Percentiles rank a stretch among this genome's conserved stretches.
Conservation (phyloP, 2,797 vertebrate species). For the Rhynchonycteris naso region DNA sequence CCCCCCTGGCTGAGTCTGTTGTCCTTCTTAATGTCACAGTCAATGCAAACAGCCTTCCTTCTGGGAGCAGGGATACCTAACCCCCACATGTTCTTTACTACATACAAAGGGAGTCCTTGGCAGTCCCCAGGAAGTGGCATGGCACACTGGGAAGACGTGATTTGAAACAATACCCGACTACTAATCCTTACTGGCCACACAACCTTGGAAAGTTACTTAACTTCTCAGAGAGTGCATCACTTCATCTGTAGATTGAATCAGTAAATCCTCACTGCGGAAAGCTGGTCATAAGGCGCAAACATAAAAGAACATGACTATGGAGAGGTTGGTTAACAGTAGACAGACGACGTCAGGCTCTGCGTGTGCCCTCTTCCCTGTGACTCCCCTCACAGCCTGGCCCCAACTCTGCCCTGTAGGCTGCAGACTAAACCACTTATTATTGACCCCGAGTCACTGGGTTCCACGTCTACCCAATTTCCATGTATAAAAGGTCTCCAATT, state of each 20-base stretch:
- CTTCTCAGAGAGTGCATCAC: background rate
- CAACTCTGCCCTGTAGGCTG: background rate
- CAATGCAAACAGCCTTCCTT: background rate
- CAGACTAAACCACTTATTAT: background rate
- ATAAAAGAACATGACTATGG: background rate
- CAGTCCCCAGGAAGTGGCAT: background rate
- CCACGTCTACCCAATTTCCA: background rate
- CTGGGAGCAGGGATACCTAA: background rate
- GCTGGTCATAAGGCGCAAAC: background rate
- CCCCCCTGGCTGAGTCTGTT: background rate
- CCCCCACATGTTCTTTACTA: background rate
- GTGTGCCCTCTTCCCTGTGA: background rate
- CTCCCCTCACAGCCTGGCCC: background rate
- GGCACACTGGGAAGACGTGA: background rate
- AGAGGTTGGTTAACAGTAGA: background rate
- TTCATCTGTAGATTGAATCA: background rate
- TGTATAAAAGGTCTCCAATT: slow-evolving; percentile 2
- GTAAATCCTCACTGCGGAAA: background rate
- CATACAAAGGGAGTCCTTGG: background rate
- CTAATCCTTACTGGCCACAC: background rate
- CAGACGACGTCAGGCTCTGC: too few relatives aligned
- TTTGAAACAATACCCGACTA: background rate
- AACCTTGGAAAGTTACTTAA: background rate
- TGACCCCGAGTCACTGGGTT: background rate
- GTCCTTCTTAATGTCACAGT: background rate